These are phyloP conservation scores for Deilephila porcellus DNA, from an alignment of 2,888 invertebrate genomes.

Conservation along the genomic window DNA sequence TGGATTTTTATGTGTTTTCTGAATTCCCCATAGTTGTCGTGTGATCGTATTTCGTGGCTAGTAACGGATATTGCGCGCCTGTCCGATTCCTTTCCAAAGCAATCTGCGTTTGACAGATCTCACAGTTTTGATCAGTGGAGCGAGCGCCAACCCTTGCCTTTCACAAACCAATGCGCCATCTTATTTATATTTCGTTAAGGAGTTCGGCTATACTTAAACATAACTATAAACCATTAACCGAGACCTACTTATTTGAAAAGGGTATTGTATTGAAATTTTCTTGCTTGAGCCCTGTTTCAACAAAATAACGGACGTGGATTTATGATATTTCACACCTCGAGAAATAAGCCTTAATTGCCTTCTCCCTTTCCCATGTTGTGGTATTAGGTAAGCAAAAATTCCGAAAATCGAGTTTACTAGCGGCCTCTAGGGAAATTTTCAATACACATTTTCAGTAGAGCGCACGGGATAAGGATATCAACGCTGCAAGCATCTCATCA, in stretches of 20 bases:
- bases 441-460: not conserved
- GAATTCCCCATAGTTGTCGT: slow-evolving; percentile 35
- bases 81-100: slow-evolving; percentile 63
- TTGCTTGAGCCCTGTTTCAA: not conserved
- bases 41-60: slow-evolving; percentile 53
- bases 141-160: slow-evolving; percentile 56
- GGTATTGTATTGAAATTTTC: slow-evolving; percentile 11
- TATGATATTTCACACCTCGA: slow-evolving; percentile 1
- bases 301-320: slow-evolving; percentile 2
- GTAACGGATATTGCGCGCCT: slow-evolving; percentile 61
- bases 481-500: not conserved
- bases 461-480: not conserved
- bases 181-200: slow-evolving; percentile 51
- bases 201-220: slow-evolving; percentile 30
- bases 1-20: slow-evolving; percentile 1
- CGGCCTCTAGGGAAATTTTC: slow-evolving; percentile 2
- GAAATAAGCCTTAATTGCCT: not conserved
- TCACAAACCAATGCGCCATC: slow-evolving; percentile 48
- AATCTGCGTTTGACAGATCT: slow-evolving; percentile 73
- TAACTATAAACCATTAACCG: slow-evolving; percentile 34
- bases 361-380: not conserved
- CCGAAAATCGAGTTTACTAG: slow-evolving; percentile 2
- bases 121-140: slow-evolving; percentile 68
- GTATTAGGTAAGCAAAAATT: not conserved
- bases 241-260: slow-evolving; percentile 1